phyloP scores from a whole-genome alignment of 2,888 invertebrate species.

The Drosophila yooni region DNA sequence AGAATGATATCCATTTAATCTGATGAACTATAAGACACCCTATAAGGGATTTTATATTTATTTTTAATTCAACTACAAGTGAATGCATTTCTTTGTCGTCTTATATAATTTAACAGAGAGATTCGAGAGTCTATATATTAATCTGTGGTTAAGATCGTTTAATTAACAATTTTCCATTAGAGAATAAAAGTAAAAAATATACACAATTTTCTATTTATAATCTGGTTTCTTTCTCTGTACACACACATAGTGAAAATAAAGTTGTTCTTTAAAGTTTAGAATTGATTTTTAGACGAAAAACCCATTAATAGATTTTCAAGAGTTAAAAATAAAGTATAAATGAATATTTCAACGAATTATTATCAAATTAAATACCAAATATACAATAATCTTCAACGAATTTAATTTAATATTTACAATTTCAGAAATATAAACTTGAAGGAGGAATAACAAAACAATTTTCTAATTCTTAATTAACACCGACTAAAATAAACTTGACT shows the following conservation, averaged over 20 bases:
- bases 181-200: neutral
- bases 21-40: slow-evolving; percentile 5
- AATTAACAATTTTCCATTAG: neutral
- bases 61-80: neutral
- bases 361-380: neutral
- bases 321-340: neutral
- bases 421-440: neutral
- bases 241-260: neutral
- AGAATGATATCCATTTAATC: neutral
- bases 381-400: neutral
- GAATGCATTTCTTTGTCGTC: neutral
- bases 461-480: neutral
- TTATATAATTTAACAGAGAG: neutral
- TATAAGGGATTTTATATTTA: neutral
- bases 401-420: neutral
- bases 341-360: neutral
- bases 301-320: neutral
- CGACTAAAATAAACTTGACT: neutral
- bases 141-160: neutral
- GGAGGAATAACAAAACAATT: neutral
- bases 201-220: neutral
- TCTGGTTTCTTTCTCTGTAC: neutral
- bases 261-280: neutral
- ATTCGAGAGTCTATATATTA: neutral
- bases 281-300: no score